Evolutionary conservation across 2,888 invertebrate species (phyloP).

Genomic region (Spatulosminthurus flaviceps): DNA sequence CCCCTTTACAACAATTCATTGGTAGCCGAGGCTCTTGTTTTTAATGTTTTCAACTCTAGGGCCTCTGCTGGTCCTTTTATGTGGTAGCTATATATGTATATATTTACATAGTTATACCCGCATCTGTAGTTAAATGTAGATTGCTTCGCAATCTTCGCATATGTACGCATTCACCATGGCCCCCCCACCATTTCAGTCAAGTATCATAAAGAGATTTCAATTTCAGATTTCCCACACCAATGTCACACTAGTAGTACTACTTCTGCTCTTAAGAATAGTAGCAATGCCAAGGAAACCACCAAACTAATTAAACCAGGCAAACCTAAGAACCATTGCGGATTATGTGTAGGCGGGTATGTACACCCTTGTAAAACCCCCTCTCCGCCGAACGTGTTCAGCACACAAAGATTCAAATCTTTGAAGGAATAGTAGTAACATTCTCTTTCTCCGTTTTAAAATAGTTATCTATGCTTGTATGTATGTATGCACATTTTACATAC

Average conservation of each 20-base stretch:
- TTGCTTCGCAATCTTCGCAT: neutral
- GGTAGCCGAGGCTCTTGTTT: too few species aligned
- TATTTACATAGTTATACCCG: neutral
- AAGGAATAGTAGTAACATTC: neutral
- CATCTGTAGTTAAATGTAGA: neutral
- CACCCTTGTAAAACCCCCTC: neutral
- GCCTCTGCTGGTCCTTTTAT: too few species aligned
- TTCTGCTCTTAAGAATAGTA: too few species aligned
- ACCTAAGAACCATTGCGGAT: neutral
- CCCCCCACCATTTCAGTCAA: slow-evolving; percentile 31
- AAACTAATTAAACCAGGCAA: slow-evolving; percentile 41
- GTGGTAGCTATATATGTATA: too few species aligned
- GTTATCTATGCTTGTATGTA: too few species aligned
- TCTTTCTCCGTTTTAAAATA: neutral
- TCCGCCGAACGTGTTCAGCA: neutral
- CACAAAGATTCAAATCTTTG: neutral
- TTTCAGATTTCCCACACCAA: slow-evolving; percentile 53
- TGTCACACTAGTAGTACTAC: slow-evolving; percentile 18
- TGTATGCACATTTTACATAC: too few species aligned
- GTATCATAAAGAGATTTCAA: slow-evolving; percentile 56
- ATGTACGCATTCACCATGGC: slow-evolving; percentile 6
- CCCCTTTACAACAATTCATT: too few species aligned
- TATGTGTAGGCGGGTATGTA: neutral
- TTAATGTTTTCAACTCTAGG: too few species aligned
- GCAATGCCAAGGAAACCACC: slow-evolving; percentile 35